Base-by-base conservation (phyloP, 2,113 vertebrate genomes). In the Ceyx cyanopectus region DNA sequence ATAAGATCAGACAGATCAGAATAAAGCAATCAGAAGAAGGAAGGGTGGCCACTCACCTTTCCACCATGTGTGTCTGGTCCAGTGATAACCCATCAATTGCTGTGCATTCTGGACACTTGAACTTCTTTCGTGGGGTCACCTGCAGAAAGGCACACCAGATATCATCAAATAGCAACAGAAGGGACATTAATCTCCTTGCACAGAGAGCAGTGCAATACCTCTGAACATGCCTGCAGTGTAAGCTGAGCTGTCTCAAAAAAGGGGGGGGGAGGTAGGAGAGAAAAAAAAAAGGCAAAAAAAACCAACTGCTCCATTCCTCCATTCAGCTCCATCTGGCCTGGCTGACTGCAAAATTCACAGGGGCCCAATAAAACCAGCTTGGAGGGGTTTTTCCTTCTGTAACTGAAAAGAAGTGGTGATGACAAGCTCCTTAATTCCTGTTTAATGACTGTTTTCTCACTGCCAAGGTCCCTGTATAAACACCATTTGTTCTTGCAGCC, bases 1-100 rank as follows among this genome's bases (percentile, higher is more conserved):
- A 10, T 58, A 21, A 96, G 96, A 94, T 94, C 93, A 75, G 95
- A 95, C 20, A 30, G 83, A 69, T 62, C n/a, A 61, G 19, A 81
- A 85, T 1, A n/a, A 45, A 65, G 60, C 58, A 85, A 78, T 73
- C 37, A 56, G 51, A 82, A 34, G 63, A 93, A 77, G 40, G 69
- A 70, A 93, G n/a, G 40, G 75, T 79, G 95, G 87, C 37, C 73
- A 94, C 97, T 98, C 95, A 99, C 98, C 98, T 98, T 94, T 98
- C 98, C 63, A 99, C 99, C 99, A 99, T 99, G 98, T 99, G 99
- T 1, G 99, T 99, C 98, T 99, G 99, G 97, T 99, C 99, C 77
- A 99, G 95, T 0, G 99, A 99, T 92, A 99, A 98, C 54, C 99
- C 99, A 80, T 99, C 99, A 43, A 99, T 99, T 91, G 99, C 99